Percentiles rank a stretch among this genome's conserved stretches.
Evolutionary conservation across 2,888 invertebrate species (phyloP).

Genomic region (Sepiola atlantica): DNA sequence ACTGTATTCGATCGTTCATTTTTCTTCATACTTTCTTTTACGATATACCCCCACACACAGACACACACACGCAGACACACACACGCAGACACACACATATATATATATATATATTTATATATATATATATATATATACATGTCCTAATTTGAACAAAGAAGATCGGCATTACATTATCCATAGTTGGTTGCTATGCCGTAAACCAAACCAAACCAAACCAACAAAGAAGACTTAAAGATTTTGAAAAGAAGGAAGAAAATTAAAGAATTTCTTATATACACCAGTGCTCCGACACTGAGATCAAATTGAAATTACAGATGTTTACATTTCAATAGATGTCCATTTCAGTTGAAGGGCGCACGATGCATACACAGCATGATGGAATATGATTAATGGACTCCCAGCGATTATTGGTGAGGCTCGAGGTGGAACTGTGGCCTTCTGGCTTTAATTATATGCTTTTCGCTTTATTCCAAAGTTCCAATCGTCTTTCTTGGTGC

Average conservation of each 20-base stretch:
- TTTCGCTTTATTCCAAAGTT: background rate
- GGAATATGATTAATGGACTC: background rate
- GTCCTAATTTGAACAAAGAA: too few species aligned
- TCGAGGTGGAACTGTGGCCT: background rate
- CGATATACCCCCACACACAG: background rate
- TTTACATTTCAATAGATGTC: background rate
- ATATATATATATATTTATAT: background rate
- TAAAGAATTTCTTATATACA: too few species aligned
- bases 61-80: background rate
- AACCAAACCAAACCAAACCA: too few species aligned
- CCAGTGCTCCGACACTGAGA: background rate
- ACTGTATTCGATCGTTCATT: too few species aligned
- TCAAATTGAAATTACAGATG: conserved; percentile 2
- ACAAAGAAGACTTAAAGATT: too few species aligned
- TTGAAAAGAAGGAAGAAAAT: too few species aligned
- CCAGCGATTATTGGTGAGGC: background rate
- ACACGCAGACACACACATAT: background rate
- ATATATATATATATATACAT: too few species aligned
- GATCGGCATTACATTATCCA: too few species aligned
- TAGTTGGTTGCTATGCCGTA: too few species aligned
- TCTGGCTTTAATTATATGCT: background rate
- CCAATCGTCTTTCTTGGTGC: background rate
- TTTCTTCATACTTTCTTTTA: too few species aligned
- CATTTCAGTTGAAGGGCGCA: background rate
- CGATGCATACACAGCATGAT: background rate